These are phyloP conservation scores for Acromyrmex charruanus DNA, from an alignment of 1,140 invertebrate species.

Conservation along the genomic window DNA sequence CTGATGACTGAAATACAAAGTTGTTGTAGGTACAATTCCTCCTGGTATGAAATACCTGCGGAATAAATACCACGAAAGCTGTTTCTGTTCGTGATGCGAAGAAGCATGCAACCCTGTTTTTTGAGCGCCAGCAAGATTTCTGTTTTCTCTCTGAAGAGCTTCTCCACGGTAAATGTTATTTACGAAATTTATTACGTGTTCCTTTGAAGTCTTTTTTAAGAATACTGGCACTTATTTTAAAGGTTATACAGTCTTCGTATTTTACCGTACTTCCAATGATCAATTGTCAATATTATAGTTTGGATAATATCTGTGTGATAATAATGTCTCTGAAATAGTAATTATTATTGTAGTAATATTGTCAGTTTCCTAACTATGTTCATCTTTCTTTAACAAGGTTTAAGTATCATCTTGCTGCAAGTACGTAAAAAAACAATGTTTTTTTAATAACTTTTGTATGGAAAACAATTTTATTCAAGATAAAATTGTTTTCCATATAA, in stretches of 20 bases:
- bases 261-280: slow-evolving; percentile 41
- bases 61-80: not conserved
- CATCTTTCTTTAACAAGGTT: too few species aligned
- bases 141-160: slow-evolving; percentile 20
- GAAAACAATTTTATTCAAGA: too few species aligned
- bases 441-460: too few species aligned
- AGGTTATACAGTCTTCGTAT: slow-evolving; percentile 34
- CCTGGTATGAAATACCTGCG: not conserved
- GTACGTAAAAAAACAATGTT: too few species aligned
- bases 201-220: not conserved
- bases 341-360: too few species aligned
- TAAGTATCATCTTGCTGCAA: too few species aligned
- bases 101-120: not conserved
- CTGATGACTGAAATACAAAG: not conserved
- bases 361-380: too few species aligned
- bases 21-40: slow-evolving; percentile 15
- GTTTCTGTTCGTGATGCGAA: slow-evolving; percentile 4
- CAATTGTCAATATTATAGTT: not conserved
- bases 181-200: not conserved
- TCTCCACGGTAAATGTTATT: slow-evolving; percentile 29
- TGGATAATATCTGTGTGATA: not conserved
- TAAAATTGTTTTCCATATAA: too few species aligned
- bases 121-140: not conserved
- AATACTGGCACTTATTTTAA: not conserved
- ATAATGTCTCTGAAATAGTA: too few species aligned